Evolutionary conservation across 2,113 vertebrate genomes (phyloP).

Genomic region (Aepyceros melampus): DNA sequence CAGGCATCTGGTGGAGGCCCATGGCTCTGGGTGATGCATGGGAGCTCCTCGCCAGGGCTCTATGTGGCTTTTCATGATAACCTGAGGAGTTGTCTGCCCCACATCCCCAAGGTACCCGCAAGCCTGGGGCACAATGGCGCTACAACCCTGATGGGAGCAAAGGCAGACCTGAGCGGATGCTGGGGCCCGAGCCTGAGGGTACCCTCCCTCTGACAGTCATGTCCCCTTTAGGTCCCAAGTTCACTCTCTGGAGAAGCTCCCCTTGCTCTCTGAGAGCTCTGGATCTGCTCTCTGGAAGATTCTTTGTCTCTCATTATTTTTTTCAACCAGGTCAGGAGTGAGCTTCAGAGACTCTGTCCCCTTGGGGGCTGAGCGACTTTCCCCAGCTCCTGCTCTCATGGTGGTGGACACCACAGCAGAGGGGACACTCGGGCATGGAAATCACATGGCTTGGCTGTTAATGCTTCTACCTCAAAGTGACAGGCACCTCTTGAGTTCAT

Average conservation of each 20-base stretch:
- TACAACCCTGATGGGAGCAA: background rate
- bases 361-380: background rate
- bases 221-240: background rate
- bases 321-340: background rate
- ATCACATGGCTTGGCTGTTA: background rate
- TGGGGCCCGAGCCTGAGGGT: background rate
- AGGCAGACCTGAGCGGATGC: background rate
- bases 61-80: background rate
- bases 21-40: background rate
- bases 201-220: background rate
- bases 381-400: rapidly evolving
- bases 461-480: background rate
- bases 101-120: too few relatives aligned
- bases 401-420: background rate
- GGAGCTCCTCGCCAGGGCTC: background rate
- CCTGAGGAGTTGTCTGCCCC: background rate
- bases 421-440: background rate
- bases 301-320: background rate
- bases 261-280: background rate
- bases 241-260: background rate
- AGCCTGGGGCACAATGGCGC: background rate
- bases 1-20: background rate
- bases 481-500: background rate
- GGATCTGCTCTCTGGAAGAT: background rate
- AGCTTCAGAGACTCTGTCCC: background rate